Percentiles rank a stretch among this genome's conserved stretches.
phyloP scores from a whole-genome alignment of 2,113 vertebrate species.

The Pachypanchax playfairii region DNA sequence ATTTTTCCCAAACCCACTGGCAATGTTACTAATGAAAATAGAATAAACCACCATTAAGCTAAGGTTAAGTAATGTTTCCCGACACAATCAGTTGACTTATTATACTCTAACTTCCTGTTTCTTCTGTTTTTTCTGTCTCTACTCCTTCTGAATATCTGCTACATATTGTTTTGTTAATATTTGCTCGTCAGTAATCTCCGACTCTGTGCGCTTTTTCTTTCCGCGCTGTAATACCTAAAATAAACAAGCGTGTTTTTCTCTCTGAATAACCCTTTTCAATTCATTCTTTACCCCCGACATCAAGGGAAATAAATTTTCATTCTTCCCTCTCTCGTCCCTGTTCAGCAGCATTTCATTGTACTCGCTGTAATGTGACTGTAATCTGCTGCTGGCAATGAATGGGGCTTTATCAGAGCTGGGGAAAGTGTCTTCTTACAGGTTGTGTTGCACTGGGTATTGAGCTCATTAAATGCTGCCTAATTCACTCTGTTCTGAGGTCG shows the following conservation, averaged over 20 bases:
- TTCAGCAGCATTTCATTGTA: constrained; percentile 51
- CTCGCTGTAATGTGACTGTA: constrained; percentile 61
- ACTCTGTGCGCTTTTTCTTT: background rate
- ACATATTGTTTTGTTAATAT: background rate
- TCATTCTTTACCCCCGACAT: constrained; percentile 37
- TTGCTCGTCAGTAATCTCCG: constrained; percentile 11
- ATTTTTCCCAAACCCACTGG: too few relatives aligned
- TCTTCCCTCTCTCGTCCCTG: constrained; percentile 22
- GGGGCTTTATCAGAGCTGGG: constrained; percentile 52
- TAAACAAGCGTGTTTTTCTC: constrained; percentile 47
- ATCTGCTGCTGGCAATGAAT: constrained; percentile 57
- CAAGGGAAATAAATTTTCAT: constrained; percentile 48
- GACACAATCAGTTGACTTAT: too few relatives aligned
- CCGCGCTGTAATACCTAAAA: constrained; percentile 24
- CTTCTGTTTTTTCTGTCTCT: background rate
- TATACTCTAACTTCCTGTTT: background rate
- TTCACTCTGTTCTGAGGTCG: constrained; percentile 56
- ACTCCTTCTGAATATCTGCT: background rate
- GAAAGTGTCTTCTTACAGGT: constrained; percentile 59
- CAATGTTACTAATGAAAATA: too few relatives aligned
- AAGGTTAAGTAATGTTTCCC: too few relatives aligned
- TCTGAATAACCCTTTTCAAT: constrained; percentile 49
- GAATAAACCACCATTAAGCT: too few relatives aligned
- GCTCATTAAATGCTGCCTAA: constrained; percentile 67
- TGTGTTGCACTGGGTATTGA: constrained; percentile 56